These are phyloP conservation scores for Leptodirus hochenwartii DNA, from an alignment of 2,888 invertebrate genomes.

Conservation along the genomic window DNA sequence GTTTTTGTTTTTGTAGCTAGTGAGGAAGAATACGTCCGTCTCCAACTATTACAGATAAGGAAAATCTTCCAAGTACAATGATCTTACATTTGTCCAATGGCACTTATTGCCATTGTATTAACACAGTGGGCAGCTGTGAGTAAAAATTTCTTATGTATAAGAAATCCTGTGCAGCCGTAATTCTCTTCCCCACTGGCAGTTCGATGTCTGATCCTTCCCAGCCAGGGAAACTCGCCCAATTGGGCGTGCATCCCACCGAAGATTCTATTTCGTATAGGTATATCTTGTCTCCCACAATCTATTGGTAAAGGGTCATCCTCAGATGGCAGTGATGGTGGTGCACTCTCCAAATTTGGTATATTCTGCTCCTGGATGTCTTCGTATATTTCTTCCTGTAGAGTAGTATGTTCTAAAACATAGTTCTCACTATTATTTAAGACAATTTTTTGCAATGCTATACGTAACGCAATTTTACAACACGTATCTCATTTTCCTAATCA, in stretches of 20 bases:
- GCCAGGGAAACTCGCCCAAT: conserved; percentile 37
- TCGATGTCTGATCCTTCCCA: conserved; percentile 31
- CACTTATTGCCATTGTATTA: background rate
- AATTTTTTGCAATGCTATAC: no score
- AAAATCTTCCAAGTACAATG: background rate
- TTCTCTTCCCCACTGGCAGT: conserved; percentile 16
- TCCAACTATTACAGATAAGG: no score
- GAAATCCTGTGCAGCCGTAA: conserved; percentile 30
- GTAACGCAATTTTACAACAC: no score
- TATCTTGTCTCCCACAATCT: conserved; percentile 20
- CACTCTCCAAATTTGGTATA: no score
- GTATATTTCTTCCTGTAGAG: no score
- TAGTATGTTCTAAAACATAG: no score
- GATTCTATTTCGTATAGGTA: conserved; percentile 17
- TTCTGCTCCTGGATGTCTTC: no score
- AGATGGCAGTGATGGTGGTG: no score
- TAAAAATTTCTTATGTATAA: conserved; percentile 33
- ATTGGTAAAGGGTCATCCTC: conserved; percentile 17
- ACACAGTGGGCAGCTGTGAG: conserved; percentile 36
- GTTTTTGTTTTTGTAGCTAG: no score
- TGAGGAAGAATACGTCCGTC: no score
- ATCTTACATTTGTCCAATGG: background rate
- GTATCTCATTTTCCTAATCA: no score
- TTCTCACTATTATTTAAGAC: no score
- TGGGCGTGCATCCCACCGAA: conserved; percentile 26